Conservation (phyloP, 1,140 invertebrate species). For the Lepidotrigona ventralis region DNA sequence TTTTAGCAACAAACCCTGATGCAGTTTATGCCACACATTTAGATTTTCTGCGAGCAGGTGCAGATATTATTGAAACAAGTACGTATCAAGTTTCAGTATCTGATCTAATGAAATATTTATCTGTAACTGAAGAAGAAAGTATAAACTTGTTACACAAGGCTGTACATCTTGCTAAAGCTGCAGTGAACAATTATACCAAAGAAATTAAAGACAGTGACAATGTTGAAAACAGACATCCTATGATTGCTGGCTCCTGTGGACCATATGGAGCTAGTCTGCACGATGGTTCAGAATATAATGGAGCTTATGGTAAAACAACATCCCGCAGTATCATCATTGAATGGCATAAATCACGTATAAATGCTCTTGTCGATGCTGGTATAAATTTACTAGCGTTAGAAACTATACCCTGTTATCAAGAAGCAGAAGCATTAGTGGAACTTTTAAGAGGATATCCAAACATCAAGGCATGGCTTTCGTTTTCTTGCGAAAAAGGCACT, state of each 20-base stretch:
- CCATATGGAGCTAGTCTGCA: conserved; percentile 93
- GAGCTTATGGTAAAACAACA: conserved; percentile 88
- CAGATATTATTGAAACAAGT: conserved; percentile 91
- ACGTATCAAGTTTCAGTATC: conserved; percentile 94
- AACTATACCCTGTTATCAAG: conserved; percentile 91
- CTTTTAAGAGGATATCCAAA: conserved; percentile 87
- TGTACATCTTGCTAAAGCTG: conserved; percentile 85
- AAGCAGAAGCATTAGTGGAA: conserved; percentile 90
- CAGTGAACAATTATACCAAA: conserved; percentile 81
- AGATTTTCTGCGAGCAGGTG: conserved; percentile 89
- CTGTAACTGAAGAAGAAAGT: conserved; percentile 83
- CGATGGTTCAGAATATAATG: conserved; percentile 95
- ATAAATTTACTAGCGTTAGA: conserved; percentile 93
- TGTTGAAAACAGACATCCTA: conserved; percentile 71
- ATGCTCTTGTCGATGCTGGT: conserved; percentile 87
- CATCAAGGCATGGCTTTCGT: conserved; percentile 90
- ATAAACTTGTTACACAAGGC: conserved; percentile 86
- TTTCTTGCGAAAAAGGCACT: conserved; percentile 88
- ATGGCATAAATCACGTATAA: conserved; percentile 90
- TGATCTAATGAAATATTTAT: conserved; percentile 87
- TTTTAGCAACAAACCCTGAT: conserved; percentile 86
- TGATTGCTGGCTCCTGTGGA: conserved; percentile 92
- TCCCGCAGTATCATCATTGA: conserved; percentile 84
- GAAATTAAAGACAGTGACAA: conserved; percentile 70
- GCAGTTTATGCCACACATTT: conserved; percentile 88